phyloP scores from a whole-genome alignment of 2,888 invertebrate genomes.

The Zaprionus lineosus region DNA sequence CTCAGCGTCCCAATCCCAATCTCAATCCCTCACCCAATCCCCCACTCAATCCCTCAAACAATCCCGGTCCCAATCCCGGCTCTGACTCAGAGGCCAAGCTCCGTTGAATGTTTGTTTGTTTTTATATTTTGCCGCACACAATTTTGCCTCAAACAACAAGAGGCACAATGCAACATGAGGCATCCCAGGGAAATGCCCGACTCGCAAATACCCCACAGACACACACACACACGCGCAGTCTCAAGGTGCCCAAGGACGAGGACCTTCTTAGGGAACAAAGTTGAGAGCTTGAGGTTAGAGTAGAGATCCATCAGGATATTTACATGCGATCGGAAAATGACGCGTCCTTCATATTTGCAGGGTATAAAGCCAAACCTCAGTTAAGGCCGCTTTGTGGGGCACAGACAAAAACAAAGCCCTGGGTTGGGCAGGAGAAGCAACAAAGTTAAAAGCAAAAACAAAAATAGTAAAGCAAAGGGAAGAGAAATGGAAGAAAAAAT shows the following conservation, averaged over 20 bases:
- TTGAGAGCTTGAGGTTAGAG: too few species aligned
- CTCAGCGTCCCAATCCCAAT: neutral
- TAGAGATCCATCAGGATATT: too few species aligned
- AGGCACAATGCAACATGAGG: conserved; percentile 2
- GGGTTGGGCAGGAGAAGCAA: conserved; percentile 4
- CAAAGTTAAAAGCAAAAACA: conserved; percentile 13
- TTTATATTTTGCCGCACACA: conserved; percentile 55
- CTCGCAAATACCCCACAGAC: neutral
- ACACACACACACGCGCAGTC: too few species aligned
- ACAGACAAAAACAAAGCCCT: conserved; percentile 9
- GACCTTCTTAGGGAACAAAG: too few species aligned
- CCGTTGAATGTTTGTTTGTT: conserved; percentile 30
- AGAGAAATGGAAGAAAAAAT: neutral
- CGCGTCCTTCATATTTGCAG: conserved; percentile 5
- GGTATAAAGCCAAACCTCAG: conserved; percentile 17
- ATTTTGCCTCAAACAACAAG: conserved; percentile 10
- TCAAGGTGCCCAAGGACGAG: too few species aligned
- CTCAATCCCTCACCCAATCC: too few species aligned
- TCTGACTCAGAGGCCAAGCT: conserved; percentile 21
- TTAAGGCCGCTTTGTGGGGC: conserved; percentile 12
- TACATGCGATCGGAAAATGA: too few species aligned
- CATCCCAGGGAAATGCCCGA: neutral
- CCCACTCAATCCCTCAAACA: too few species aligned
- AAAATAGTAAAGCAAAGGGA: neutral
- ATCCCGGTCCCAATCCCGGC: neutral